A percentile compares a stretch with the other conserved stretches of the same genome.
phyloP scores from a whole-genome alignment of 1,140 invertebrate genomes.

The Drosophila baimaii region DNA sequence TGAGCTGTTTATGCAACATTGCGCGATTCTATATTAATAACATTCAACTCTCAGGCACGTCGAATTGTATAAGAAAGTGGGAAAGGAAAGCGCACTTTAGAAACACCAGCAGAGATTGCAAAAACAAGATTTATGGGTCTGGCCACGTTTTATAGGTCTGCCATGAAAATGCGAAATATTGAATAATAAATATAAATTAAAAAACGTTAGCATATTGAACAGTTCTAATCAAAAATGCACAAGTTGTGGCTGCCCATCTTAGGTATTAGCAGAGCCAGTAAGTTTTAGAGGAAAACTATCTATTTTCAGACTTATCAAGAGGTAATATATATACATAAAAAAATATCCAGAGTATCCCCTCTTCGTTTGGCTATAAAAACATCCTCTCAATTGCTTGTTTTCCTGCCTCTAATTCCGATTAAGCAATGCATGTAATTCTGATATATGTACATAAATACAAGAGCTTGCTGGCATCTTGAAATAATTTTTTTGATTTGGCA shows the following conservation, averaged over 20 bases:
- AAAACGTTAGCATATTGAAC: neutral
- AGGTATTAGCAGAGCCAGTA: neutral
- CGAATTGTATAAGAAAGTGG: neutral
- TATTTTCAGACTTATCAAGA: neutral
- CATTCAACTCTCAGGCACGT: conserved; percentile 15
- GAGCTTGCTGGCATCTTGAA: conserved; percentile 24
- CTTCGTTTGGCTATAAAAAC: neutral
- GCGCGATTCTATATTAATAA: conserved; percentile 37
- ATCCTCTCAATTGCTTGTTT: conserved; percentile 1
- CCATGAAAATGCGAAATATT: neutral
- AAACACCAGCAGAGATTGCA: conserved; percentile 7
- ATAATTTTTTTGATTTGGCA: conserved; percentile 47
- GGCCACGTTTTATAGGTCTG: neutral
- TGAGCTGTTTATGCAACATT: conserved; percentile 61
- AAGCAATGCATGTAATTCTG: conserved; percentile 52
- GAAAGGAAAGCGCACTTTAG: neutral
- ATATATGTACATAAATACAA: conserved; percentile 29
- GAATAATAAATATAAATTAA: neutral
- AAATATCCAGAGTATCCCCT: conserved; percentile 5
- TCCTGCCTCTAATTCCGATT: conserved; percentile 15
- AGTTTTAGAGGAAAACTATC: neutral
- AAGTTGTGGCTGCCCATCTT: neutral
- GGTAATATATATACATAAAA: too few relatives aligned
- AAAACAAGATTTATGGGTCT: conserved; percentile 4
- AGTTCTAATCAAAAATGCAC: too few relatives aligned